These are phyloP conservation scores for Mesembrinibis cayennensis DNA, from an alignment of 2,113 vertebrate species.

Conservation along the genomic window DNA sequence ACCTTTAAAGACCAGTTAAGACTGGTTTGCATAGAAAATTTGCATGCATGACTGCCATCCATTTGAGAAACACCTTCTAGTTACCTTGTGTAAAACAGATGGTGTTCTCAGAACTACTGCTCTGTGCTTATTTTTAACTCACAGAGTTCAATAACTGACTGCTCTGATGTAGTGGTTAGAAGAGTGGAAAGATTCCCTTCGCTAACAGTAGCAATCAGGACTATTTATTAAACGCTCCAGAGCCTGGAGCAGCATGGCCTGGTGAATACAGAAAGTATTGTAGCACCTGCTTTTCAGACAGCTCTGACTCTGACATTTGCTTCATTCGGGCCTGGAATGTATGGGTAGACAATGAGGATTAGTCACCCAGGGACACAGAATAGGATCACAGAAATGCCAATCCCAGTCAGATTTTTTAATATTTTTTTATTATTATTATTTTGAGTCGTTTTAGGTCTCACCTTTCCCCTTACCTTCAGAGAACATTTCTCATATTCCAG, in stretches of 20 bases:
- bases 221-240: neutral
- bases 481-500: neutral
- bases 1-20: neutral
- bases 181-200: neutral
- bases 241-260: neutral
- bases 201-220: neutral
- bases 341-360: neutral
- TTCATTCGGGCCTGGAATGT: neutral
- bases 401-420: neutral
- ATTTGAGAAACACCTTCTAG: neutral
- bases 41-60: fast-evolving
- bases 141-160: neutral
- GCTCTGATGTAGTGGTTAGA: neutral
- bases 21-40: neutral
- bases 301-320: neutral
- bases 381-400: neutral
- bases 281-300: neutral
- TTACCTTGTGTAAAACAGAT: neutral
- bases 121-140: neutral
- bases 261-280: neutral
- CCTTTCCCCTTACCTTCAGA: neutral
- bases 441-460: neutral
- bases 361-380: neutral
- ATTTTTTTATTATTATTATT: neutral
- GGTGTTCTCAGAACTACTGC: neutral